These are phyloP conservation scores for Myanophis thanlyinensis DNA, from an alignment of 2,113 vertebrate species.

Conservation along the genomic window DNA sequence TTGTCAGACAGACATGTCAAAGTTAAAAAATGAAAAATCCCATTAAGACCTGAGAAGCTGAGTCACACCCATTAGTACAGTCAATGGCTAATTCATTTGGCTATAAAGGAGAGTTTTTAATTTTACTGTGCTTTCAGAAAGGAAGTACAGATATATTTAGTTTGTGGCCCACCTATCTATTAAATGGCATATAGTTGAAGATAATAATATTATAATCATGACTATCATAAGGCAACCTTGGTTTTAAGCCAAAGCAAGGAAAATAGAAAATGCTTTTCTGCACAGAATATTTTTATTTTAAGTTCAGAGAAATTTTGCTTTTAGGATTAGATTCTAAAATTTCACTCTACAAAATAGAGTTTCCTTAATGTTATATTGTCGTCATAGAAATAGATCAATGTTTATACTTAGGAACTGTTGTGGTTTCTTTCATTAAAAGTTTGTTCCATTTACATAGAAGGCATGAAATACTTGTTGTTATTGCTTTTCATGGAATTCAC, in stretches of 20 bases:
- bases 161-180: background rate
- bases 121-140: background rate
- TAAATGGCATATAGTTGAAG: background rate
- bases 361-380: constrained; percentile 25
- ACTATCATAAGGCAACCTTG: background rate
- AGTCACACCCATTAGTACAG: background rate
- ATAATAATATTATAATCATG: background rate
- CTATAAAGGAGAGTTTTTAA: background rate
- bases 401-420: constrained; percentile 20
- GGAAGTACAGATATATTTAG: background rate
- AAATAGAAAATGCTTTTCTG: background rate
- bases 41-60: background rate
- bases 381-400: constrained; percentile 39
- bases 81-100: background rate
- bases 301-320: background rate
- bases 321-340: background rate
- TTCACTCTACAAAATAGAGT: background rate
- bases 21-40: background rate
- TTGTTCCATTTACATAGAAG: constrained; percentile 21
- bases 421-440: constrained; percentile 33
- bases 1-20: background rate
- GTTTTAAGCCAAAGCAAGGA: background rate
- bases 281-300: background rate
- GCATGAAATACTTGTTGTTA: background rate
- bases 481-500: background rate